Evolutionary conservation across 2,797 vertebrate species (phyloP).

Genomic region (Syndactyla subalaris): DNA sequence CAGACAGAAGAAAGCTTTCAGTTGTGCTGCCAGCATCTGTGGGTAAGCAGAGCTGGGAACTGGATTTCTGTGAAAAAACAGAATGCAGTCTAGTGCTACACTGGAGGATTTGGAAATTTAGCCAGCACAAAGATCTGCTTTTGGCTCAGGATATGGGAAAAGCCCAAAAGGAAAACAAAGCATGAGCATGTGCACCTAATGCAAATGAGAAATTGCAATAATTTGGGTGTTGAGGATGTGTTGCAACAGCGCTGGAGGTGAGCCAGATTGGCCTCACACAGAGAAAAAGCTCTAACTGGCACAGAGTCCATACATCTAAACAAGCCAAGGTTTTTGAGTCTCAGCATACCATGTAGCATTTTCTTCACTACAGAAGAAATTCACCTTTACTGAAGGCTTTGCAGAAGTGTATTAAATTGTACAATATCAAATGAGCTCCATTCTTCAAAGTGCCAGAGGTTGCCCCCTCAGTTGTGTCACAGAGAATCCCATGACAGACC

Average conservation of each 20-base stretch:
- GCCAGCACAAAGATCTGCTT: neutral
- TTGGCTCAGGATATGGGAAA: neutral
- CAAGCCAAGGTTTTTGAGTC: neutral
- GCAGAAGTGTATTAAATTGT: neutral
- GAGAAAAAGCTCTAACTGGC: neutral
- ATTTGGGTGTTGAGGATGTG: neutral
- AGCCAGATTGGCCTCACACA: neutral
- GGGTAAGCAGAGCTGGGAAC: neutral
- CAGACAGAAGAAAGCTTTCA: neutral
- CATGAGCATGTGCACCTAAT: neutral
- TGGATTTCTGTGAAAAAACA: neutral
- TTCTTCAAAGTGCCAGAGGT: neutral
- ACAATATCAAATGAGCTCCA: neutral
- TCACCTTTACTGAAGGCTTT: neutral
- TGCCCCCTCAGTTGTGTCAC: neutral
- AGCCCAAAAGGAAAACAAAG: neutral
- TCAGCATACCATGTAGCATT: neutral
- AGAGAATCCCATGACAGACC: neutral
- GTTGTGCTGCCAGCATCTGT: neutral
- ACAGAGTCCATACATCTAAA: neutral
- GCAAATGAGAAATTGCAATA: neutral
- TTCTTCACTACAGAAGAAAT: neutral
- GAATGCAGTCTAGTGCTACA: neutral
- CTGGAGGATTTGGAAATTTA: neutral
- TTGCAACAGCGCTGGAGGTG: neutral